phyloP scores from a whole-genome alignment of 2,113 vertebrate genomes.

The Ochotona princeps region DNA sequence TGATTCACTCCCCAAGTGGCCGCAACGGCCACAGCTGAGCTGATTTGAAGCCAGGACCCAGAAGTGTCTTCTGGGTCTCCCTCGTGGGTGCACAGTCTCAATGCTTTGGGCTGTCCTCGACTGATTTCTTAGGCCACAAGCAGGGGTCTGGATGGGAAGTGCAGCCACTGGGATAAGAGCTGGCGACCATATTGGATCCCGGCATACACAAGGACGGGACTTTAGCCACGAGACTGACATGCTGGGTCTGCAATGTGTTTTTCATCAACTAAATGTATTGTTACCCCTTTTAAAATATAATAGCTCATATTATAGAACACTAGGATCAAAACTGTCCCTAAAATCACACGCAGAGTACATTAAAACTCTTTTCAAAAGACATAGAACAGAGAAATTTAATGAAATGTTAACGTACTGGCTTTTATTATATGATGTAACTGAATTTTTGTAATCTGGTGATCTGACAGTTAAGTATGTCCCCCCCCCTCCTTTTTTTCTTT shows the following conservation, averaged over 20 bases:
- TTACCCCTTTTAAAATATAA: not conserved
- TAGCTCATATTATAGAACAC: slow-evolving; percentile 5
- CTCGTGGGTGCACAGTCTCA: too few species aligned
- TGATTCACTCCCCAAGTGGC: too few species aligned
- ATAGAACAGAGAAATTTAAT: not conserved
- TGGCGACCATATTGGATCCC: too few species aligned
- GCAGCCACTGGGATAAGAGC: too few species aligned
- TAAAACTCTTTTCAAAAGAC: slow-evolving; percentile 47
- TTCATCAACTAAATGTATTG: not conserved
- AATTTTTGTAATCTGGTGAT: not conserved
- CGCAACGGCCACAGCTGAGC: too few species aligned
- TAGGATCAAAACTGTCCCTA: slow-evolving; percentile 7
- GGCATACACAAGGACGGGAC: too few species aligned
- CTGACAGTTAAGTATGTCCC: not conserved
- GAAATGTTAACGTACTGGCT: not conserved
- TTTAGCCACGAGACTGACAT: too few species aligned
- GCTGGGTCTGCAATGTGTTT: not conserved
- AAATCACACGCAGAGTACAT: slow-evolving; percentile 8
- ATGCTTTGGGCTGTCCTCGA: too few species aligned
- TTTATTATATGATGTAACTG: not conserved
- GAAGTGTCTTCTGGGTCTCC: too few species aligned
- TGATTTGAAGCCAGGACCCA: too few species aligned
- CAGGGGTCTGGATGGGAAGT: too few species aligned
- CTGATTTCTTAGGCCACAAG: too few species aligned
- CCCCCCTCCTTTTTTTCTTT: not conserved